Conservation (phyloP, 2,797 vertebrate species). For the Hirundo rustica region DNA sequence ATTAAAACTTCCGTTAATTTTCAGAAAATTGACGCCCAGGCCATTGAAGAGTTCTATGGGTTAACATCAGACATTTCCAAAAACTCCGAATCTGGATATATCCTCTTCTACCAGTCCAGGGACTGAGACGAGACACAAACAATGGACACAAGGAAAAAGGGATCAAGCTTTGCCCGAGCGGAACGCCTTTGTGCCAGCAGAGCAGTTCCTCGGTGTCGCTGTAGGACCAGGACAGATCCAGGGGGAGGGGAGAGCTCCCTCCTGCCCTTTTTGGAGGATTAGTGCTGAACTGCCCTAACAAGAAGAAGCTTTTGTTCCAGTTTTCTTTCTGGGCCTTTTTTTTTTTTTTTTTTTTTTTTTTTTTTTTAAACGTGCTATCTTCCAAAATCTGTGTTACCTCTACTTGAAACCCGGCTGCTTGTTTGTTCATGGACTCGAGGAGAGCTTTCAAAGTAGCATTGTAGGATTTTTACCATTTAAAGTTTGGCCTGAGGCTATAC, state of each 20-base stretch:
- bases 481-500: constrained; percentile 37
- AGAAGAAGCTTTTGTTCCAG: constrained; percentile 59
- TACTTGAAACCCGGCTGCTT: constrained; percentile 68
- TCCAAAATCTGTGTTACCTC: constrained; percentile 69
- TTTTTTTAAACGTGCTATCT: constrained; percentile 34
- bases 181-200: constrained; percentile 1
- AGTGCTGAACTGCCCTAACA: neutral
- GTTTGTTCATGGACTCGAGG: constrained; percentile 44
- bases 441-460: constrained; percentile 39
- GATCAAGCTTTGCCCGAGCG: constrained; percentile 47
- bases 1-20: constrained; percentile 7
- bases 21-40: constrained; percentile 93
- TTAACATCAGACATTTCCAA: constrained; percentile 95
- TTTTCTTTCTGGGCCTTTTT: constrained; percentile 56
- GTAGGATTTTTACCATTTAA: constrained; percentile 22
- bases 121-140: constrained; percentile 76
- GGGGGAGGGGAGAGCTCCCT: neutral
- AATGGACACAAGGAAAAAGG: constrained; percentile 1
- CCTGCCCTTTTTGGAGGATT: neutral
- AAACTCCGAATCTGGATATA: constrained; percentile 94
- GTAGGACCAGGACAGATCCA: constrained; percentile 30
- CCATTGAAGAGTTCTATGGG: constrained; percentile 94
- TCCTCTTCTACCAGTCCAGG: constrained; percentile 95
- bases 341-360: neutral
- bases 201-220: neutral